A percentile compares a stretch with the other conserved stretches of the same genome.
phyloP scores from a whole-genome alignment of 2,113 vertebrate species.

The Lycocorax pyrrhopterus region DNA sequence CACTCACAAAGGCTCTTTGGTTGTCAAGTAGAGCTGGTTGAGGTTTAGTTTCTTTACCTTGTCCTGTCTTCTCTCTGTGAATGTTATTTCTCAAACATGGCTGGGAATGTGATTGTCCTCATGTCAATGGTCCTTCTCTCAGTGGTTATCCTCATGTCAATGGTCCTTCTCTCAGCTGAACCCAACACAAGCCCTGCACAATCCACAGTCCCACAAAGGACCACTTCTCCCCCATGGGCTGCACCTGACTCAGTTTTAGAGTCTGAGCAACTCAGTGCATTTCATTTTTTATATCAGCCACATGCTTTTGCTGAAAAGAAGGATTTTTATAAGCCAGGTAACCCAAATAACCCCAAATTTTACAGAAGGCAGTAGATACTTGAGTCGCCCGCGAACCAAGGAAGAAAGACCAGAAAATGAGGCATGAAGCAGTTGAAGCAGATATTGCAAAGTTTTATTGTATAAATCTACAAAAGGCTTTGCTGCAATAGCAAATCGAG shows the following conservation, averaged over 20 bases:
- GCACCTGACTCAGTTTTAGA: not conserved
- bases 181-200: not conserved
- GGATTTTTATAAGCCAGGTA: not conserved
- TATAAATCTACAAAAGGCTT: conserved; percentile 69
- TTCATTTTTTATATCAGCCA: not conserved
- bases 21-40: not conserved
- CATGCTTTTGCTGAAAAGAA: not conserved
- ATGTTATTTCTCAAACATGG: not conserved
- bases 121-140: not conserved
- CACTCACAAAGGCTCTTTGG: not conserved
- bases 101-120: not conserved
- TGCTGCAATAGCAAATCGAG: conserved; percentile 49
- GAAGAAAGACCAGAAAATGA: not conserved
- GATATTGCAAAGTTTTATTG: conserved; percentile 61
- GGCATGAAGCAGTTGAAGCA: not conserved
- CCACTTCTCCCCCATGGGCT: not conserved
- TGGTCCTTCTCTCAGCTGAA: not conserved
- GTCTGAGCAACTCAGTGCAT: not conserved
- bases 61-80: not conserved
- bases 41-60: not conserved
- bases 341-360: not conserved
- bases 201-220: not conserved
- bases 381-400: not conserved
- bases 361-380: not conserved
- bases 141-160: not conserved